Evolutionary conservation across 2,888 invertebrate genomes (phyloP), one percentile per base, ranked within the genome.

Genomic region (Caenorhabditis sinica): DNA sequence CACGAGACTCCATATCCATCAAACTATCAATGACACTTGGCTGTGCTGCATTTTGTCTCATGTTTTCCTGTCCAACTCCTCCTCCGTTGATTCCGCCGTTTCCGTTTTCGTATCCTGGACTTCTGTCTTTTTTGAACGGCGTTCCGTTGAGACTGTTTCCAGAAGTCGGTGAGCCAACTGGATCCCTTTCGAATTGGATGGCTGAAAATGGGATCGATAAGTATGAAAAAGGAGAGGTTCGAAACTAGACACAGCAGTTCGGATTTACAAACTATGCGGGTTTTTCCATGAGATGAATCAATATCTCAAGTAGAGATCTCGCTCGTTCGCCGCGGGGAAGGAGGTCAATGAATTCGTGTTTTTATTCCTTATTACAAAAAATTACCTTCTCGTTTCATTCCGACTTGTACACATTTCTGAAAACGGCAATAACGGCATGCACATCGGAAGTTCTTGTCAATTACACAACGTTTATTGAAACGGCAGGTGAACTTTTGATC

Each of bases 401-500:
- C 92, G 15, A 92, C 92, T 61, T 87, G 86, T 15, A 90, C 88
- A 72, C 92, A 92, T 76, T 92, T 92, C 82, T 92, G 92, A 75
- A 92, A 92, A 13, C 92, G 89, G 69, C 92, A 92, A 81, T 88
- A 89, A 28, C 92, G 86, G 65, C 92, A 92, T 2, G 92, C 92
- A 80, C 92, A 92, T 72, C 92, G 89, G 83, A 92, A 92, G 85
- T 92, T 92, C 82, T 93, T 93, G 87, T 93, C 93, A 74, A 93
- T 93, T 11, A 92, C 90, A 82, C 93, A 93, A 53, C 87, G 86
- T 71, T 92, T 93, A 72, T 91, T 90, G 87, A 93, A 93, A 5
- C 93, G 89, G 65, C 93, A 93, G 13, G 90, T 90, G 86, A 93
- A 93, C 71, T 88, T 91, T 76, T 93, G 92, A 73, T 91, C 91